phyloP scores from a whole-genome alignment of 2,888 invertebrate genomes.

The Mellilla xanthometata region DNA sequence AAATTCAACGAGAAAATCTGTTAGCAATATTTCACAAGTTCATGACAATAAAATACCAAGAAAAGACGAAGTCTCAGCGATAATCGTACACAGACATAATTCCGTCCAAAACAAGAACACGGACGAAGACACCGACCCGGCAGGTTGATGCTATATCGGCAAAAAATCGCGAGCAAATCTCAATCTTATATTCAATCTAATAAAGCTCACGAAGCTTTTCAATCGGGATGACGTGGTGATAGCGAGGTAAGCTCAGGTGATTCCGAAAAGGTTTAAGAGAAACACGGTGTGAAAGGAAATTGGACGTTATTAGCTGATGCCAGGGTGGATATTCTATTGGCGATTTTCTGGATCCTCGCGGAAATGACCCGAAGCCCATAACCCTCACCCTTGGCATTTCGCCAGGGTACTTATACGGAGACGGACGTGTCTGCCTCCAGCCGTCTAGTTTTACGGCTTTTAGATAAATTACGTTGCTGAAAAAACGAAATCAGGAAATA shows the following conservation, averaged over 20 bases:
- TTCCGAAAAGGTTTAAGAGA: slow-evolving; percentile 50
- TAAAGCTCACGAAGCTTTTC: slow-evolving; percentile 52
- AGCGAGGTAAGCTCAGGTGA: slow-evolving; percentile 52
- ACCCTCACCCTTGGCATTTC: slow-evolving; percentile 73
- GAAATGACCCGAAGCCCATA: slow-evolving; percentile 57
- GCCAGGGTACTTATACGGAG: slow-evolving; percentile 74
- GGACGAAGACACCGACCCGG: slow-evolving; percentile 40
- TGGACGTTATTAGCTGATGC: slow-evolving; percentile 45
- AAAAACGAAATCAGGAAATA: slow-evolving; percentile 52
- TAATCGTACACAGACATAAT: slow-evolving; percentile 36
- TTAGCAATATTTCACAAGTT: slow-evolving; percentile 36
- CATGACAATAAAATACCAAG: slow-evolving; percentile 40
- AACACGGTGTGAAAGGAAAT: slow-evolving; percentile 46
- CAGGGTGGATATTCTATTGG: slow-evolving; percentile 59
- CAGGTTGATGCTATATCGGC: slow-evolving; percentile 50
- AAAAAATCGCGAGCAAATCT: slow-evolving; percentile 45
- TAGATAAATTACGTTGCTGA: slow-evolving; percentile 69
- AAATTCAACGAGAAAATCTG: slow-evolving; percentile 24
- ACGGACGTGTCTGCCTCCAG: slow-evolving; percentile 71
- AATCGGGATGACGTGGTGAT: slow-evolving; percentile 58
- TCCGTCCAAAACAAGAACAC: slow-evolving; percentile 50
- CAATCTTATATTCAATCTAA: slow-evolving; percentile 43
- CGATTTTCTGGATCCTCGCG: slow-evolving; percentile 40
- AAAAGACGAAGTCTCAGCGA: slow-evolving; percentile 35
- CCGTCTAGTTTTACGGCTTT: slow-evolving; percentile 72